Base-by-base conservation (phyloP, 2,113 vertebrate species). In the Psilopsiagon aymara region DNA sequence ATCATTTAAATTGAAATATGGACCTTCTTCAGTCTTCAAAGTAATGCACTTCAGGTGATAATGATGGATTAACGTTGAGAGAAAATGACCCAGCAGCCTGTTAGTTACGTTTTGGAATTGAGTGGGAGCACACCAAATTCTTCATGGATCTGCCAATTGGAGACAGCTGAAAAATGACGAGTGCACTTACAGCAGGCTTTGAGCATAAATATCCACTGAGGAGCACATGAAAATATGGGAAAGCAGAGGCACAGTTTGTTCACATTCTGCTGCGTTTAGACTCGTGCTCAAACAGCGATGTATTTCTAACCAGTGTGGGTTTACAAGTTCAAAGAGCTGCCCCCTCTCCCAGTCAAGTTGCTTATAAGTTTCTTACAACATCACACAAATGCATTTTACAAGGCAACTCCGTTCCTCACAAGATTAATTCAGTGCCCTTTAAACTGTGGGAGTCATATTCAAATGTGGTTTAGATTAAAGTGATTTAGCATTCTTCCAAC, bases 1-100 rank as follows among this genome's bases (percentile, higher is more conserved):
- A 97, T 97, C 92, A 98, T 95, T 97, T 98, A 97, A 97, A 93
- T 93, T 97, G 96, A 97, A 97, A 97, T 97, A 97, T 93, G 49
- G 97, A 96, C 93, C 70, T 95, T 96, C 91, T 92, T 95, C 77
- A 35, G 74, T 94, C 97, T 97, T 97, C 97, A 97, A 97, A 97
- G 96, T 93, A 94, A 93, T 89, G 78, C 89, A 84, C 39, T 97
- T 97, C 96, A 96, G 96, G 96, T 97, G 97, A 97, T 97, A 97
- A 97, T 97, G 97, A 97, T 97, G 94, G 96, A 97, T 97, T 97
- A 97, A 97, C 68, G 39, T 95, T 96, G 94, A 97, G 91, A 95
- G 94, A 96, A 97, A 97, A 97, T 44, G 82, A 96, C 94, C 91
- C 78, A 97, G 96, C 96, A 93, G 97, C 78, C 96, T 95, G 94